phyloP scores from a whole-genome alignment of 1,140 invertebrate species.

The Drosophila athabasca region DNA sequence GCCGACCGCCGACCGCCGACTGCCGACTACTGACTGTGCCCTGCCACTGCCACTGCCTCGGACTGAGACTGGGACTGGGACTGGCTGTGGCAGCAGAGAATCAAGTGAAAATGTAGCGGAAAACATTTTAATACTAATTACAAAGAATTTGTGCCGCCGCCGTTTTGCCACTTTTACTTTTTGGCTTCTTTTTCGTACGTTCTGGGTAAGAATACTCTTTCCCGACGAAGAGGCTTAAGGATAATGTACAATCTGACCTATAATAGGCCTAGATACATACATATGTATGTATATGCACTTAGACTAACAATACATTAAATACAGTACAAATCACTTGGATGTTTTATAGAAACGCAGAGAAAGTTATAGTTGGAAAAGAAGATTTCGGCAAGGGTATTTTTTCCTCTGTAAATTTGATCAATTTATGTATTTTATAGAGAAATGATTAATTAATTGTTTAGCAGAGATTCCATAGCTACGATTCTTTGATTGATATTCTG shows the following conservation, averaged over 20 bases:
- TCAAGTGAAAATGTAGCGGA: constrained; percentile 81
- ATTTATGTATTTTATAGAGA: no score
- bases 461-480: neutral
- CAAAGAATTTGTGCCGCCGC: constrained; percentile 80
- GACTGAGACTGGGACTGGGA: constrained; percentile 5
- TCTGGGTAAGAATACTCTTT: neutral
- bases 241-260: no score
- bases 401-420: neutral
- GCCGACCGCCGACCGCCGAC: constrained; percentile 3
- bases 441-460: neutral
- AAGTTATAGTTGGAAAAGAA: no score
- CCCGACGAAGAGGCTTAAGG: neutral
- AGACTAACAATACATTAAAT: no score
- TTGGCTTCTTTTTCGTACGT: constrained; percentile 21
- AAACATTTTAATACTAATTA: constrained; percentile 83
- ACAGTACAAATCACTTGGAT: neutral
- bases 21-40: neutral
- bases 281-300: no score
- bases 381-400: no score
- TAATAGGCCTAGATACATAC: no score
- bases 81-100: constrained; percentile 52
- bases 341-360: no score
- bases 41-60: constrained; percentile 5
- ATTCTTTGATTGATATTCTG: neutral
- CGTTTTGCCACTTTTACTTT: constrained; percentile 68